phyloP scores from a whole-genome alignment of 2,888 invertebrate species.

The Drosophila borealis region DNA sequence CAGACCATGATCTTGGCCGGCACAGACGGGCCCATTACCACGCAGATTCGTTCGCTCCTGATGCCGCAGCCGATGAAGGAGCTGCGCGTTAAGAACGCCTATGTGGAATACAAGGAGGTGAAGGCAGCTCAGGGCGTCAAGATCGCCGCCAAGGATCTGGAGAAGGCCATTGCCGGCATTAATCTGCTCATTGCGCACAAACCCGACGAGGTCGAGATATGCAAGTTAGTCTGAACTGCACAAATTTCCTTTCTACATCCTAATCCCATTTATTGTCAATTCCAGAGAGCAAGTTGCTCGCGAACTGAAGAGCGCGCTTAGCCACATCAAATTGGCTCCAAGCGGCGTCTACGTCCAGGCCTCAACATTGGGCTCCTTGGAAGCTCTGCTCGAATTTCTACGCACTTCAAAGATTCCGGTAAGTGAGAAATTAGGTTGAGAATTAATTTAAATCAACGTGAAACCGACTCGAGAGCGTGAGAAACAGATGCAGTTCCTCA shows the following conservation, averaged over 20 bases:
- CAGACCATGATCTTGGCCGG: slow-evolving; percentile 98
- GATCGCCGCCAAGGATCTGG: slow-evolving; percentile 98
- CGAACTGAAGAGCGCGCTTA: slow-evolving; percentile 95
- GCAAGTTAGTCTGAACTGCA: slow-evolving; percentile 85
- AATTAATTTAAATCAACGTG: neutral
- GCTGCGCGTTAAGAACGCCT: slow-evolving; percentile 97
- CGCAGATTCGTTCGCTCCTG: slow-evolving; percentile 97
- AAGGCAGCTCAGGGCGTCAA: slow-evolving; percentile 99
- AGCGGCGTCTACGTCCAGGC: slow-evolving; percentile 99
- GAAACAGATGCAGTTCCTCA: neutral
- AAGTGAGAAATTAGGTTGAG: slow-evolving; percentile 84
- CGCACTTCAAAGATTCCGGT: slow-evolving; percentile 96
- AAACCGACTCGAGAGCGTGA: neutral
- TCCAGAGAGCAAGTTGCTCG: slow-evolving; percentile 93
- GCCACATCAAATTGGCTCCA: slow-evolving; percentile 95
- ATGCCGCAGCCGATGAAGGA: slow-evolving; percentile 99
- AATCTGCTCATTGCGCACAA: slow-evolving; percentile 96
- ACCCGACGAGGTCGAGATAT: slow-evolving; percentile 96
- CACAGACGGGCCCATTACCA: slow-evolving; percentile 98
- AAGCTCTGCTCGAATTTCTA: slow-evolving; percentile 97
- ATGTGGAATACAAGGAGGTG: slow-evolving; percentile 97
- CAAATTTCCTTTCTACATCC: no score
- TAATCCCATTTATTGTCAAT: slow-evolving; percentile 41
- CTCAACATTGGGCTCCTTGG: slow-evolving; percentile 99
- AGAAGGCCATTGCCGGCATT: slow-evolving; percentile 98